Percentiles rank a stretch among this genome's conserved stretches.
Conservation (phyloP, 2,113 vertebrate species). For the Heterotis niloticus region DNA sequence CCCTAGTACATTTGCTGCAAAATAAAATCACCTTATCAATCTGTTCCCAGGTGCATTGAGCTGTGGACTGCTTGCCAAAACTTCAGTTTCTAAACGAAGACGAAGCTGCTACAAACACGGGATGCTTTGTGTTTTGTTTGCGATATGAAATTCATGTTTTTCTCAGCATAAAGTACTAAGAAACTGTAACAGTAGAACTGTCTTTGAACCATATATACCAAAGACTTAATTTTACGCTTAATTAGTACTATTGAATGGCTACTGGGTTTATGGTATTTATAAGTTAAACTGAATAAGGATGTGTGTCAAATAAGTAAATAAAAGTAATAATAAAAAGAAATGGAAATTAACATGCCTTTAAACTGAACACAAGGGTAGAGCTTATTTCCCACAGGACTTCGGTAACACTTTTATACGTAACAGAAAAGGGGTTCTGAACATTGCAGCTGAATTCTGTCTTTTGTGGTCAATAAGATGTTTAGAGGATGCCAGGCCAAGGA, state of each 20-base stretch:
- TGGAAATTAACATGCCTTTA: neutral
- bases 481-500: neutral
- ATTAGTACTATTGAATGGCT: neutral
- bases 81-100: neutral
- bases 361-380: neutral
- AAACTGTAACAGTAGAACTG: neutral
- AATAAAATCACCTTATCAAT: neutral
- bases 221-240: constrained; percentile 1
- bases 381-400: neutral
- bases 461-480: neutral
- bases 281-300: neutral
- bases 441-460: neutral
- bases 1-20: neutral
- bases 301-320: neutral
- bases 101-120: neutral
- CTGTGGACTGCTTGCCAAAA: neutral
- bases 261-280: neutral
- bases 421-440: neutral
- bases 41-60: neutral
- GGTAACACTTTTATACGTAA: neutral
- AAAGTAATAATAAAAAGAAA: neutral
- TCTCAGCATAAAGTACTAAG: neutral
- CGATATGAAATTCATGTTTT: neutral
- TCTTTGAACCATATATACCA: neutral
- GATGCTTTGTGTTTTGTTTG: neutral